Conservation (phyloP, 2,797 vertebrate genomes). For the Sebastes paucispinis region DNA sequence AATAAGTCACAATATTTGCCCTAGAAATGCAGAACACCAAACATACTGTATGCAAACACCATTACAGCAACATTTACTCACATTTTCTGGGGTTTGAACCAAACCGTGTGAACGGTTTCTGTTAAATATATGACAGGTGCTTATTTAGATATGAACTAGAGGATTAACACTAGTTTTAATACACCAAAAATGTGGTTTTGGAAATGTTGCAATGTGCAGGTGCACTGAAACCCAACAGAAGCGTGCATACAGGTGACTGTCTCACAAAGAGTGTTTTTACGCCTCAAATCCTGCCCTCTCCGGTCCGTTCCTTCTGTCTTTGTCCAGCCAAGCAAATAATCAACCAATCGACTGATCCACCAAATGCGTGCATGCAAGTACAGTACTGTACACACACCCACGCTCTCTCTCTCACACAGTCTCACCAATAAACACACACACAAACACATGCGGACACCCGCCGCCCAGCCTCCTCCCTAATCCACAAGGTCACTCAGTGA, state of each 20-base stretch:
- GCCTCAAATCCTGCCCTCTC: slow-evolving; percentile 14
- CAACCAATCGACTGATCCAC: slow-evolving; percentile 29
- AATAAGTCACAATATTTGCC: slow-evolving; percentile 65
- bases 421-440: slow-evolving; percentile 3
- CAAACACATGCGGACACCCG: slow-evolving; percentile 8
- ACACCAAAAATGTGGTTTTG: neutral
- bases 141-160: neutral
- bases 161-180: neutral
- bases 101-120: neutral
- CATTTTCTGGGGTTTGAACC: neutral
- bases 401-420: slow-evolving; percentile 1
- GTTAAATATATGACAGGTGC: neutral
- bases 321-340: slow-evolving; percentile 59
- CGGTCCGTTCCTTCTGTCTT: slow-evolving; percentile 33
- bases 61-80: neutral
- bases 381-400: slow-evolving; percentile 24
- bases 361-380: slow-evolving; percentile 29
- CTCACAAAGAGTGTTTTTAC: neutral
- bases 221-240: slow-evolving; percentile 17
- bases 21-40: slow-evolving; percentile 11
- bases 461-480: slow-evolving; percentile 28
- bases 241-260: slow-evolving; percentile 42
- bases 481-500: slow-evolving; percentile 26
- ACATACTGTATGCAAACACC: slow-evolving; percentile 24
- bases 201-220: slow-evolving; percentile 11